Conservation (phyloP, 1,140 invertebrate species). For the Laupala kohalensis region DNA sequence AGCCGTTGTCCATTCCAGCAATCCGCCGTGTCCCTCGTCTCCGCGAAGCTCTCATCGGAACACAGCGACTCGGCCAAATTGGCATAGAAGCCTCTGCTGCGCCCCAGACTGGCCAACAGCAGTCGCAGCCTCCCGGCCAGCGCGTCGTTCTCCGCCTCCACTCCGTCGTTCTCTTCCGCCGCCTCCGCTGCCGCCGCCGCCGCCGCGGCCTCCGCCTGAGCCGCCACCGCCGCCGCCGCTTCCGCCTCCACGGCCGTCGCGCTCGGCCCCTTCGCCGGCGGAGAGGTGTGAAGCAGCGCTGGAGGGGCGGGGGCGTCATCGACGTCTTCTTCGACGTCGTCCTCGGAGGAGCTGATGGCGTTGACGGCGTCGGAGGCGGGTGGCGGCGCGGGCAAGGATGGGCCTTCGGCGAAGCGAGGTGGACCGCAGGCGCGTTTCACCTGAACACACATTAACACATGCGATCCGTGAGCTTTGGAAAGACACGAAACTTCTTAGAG, state of each 20-base stretch:
- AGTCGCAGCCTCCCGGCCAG: conserved; percentile 32
- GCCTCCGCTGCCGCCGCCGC: conserved; percentile 21
- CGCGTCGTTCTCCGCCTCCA: conserved; percentile 7
- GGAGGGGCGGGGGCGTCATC: background rate
- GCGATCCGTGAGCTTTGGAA: too few species aligned
- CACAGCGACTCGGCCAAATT: conserved; percentile 55
- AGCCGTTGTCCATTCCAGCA: conserved; percentile 65
- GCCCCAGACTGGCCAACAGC: conserved; percentile 47
- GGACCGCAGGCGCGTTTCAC: conserved; percentile 39
- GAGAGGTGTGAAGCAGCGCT: too few species aligned
- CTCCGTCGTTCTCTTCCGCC: conserved; percentile 25
- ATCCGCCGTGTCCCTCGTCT: conserved; percentile 38
- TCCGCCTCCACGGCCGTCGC: background rate
- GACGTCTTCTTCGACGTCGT: too few species aligned
- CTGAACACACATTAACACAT: conserved; percentile 26
- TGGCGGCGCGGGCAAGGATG: background rate
- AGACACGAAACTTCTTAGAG: too few species aligned
- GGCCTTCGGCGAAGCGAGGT: conserved; percentile 22
- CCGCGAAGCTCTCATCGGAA: conserved; percentile 41
- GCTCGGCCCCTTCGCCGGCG: too few species aligned
- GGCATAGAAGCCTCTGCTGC: conserved; percentile 54
- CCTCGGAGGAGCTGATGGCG: too few species aligned
- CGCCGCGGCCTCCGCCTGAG: background rate
- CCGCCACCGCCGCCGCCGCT: background rate
- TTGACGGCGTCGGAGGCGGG: background rate